A percentile compares a stretch with the other conserved stretches of the same genome.
phyloP scores from a whole-genome alignment of 2,113 vertebrate genomes.

The Motacilla tschutschensis region DNA sequence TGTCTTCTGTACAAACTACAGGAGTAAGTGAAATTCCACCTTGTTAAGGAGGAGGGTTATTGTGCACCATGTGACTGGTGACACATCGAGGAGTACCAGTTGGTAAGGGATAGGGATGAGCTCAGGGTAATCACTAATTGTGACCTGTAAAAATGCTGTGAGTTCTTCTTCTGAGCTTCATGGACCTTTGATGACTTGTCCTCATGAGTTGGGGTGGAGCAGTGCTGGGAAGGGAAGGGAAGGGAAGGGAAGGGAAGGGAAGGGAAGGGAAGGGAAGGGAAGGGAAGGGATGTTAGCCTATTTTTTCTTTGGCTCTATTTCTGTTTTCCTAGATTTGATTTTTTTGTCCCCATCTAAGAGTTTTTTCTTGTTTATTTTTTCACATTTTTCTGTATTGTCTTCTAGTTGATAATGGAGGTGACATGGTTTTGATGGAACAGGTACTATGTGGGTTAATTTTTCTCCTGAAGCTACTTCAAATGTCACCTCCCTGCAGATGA shows the following conservation, averaged over 20 bases:
- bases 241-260: neutral
- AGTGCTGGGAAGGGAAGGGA: neutral
- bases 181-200: neutral
- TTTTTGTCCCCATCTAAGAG: neutral
- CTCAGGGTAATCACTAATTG: neutral
- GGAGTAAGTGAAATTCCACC: neutral
- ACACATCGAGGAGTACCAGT: neutral
- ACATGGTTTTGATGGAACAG: neutral
- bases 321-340: neutral
- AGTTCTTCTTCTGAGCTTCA: neutral
- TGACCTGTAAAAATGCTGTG: neutral
- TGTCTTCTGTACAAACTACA: neutral
- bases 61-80: neutral
- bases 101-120: neutral
- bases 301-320: neutral
- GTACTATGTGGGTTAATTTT: neutral
- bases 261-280: neutral
- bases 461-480: neutral
- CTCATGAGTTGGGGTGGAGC: neutral
- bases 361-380: neutral
- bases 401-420: neutral
- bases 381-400: neutral
- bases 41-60: neutral
- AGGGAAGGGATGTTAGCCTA: neutral
- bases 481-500: neutral